Evolutionary conservation across 64 coral and sea anemone species (phyloP), one percentile per base, ranked within the genome.

Genomic region (Montipora sp.): DNA sequence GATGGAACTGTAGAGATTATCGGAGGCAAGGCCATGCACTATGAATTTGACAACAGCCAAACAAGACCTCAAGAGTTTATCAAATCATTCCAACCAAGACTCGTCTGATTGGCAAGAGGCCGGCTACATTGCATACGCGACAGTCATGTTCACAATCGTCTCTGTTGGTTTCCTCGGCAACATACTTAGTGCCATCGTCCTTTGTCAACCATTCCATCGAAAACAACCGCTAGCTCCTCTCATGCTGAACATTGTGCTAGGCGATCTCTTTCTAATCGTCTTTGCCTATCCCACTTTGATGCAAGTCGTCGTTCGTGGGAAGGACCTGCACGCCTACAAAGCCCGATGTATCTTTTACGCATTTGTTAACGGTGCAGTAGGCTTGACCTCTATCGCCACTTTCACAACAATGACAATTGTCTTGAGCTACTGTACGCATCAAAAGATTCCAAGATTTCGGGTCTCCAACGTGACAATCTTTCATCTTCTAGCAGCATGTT

Each of bases 381-480:
- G 92, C 9, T 89, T 94, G 12, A 21, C 92, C 21, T 81, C 92
- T 3, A 94, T 94, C 22, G 68, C 22, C 16, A 89, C 73, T 48
- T 75, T 94, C 13, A 88, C 86, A 12, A 78, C 19, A 4, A 81
- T 94, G 77, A 89, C 77, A n/a, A 11, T 71, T 13, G 76, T 94
- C 0, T 51, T 94, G 77, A 53, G 87, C 5, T 80, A 88, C n/a
- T 73, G 22, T 77, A 81, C 82, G 11, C 77, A 70, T 18, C 59
- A 75, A 47, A 48, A 60, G 68, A 75, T 45, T 47, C 70, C 44
- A 3, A 70, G 48, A 21, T 59, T 63, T 20, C 70, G 45, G 11
- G 3, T 77, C 16, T 78, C 91, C 0, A 43, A 45, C 3, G 74
- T 75, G 51, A 22, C 63, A 2, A 75, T 5, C 46, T 11, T 58